Conservation (phyloP, 2,797 vertebrate genomes). For the Trachurus trachurus region DNA sequence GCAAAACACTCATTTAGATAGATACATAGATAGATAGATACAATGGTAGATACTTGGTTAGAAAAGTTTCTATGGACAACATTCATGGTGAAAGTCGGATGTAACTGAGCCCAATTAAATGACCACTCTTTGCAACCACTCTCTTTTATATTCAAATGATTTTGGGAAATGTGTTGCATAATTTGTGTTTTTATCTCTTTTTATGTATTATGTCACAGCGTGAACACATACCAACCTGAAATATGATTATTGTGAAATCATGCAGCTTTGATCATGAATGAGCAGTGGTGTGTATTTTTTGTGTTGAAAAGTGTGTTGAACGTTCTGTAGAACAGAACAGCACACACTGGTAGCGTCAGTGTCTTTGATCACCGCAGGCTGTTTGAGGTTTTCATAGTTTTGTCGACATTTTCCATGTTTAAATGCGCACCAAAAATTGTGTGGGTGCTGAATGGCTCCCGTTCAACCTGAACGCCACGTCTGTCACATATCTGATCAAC, state of each 20-base stretch:
- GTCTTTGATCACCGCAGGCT: conserved; percentile 34
- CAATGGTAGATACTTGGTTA: neutral
- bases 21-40: too few relatives aligned
- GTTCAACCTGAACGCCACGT: neutral
- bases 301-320: conserved; percentile 4
- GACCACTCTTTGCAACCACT: too few relatives aligned
- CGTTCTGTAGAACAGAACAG: neutral
- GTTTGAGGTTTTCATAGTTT: conserved; percentile 24
- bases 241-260: neutral
- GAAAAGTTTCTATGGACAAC: neutral
- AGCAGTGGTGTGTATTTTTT: neutral
- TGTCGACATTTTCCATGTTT: conserved; percentile 20
- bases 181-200: neutral
- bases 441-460: neutral
- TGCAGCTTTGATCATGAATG: conserved; percentile 10
- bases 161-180: neutral
- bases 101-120: too few relatives aligned
- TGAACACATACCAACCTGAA: neutral
- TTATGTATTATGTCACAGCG: too few relatives aligned
- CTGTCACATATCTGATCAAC: conserved; percentile 22
- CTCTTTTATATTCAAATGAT: neutral
- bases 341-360: neutral
- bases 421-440: neutral
- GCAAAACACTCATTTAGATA: too few relatives aligned
- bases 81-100: too few relatives aligned